Evolutionary conservation across 2,113 vertebrate genomes (phyloP).

Genomic region (Saimiri boliviensis): DNA sequence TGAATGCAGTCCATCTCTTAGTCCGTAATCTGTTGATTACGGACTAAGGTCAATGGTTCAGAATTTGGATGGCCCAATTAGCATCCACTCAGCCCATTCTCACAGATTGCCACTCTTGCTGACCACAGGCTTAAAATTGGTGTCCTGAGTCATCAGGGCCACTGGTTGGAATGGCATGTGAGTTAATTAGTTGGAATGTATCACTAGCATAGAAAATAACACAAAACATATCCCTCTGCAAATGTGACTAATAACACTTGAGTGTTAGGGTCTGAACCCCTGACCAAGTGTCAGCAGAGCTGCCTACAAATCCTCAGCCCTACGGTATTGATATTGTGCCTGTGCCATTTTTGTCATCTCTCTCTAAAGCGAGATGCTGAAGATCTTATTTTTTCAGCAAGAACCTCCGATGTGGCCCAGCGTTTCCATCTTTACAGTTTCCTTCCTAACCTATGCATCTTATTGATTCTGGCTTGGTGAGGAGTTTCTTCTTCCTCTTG

Average conservation of each 20-base stretch:
- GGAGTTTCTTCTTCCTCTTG: neutral
- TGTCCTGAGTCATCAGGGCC: neutral
- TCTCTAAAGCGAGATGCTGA: neutral
- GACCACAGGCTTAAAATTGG: neutral
- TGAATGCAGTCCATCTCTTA: neutral
- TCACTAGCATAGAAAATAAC: neutral
- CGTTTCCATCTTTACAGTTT: neutral
- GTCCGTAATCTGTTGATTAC: neutral
- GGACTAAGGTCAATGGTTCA: neutral
- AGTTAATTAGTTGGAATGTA: constrained; percentile 15
- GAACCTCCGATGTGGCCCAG: neutral
- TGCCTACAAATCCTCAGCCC: neutral
- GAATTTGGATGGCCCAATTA: neutral
- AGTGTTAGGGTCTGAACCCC: neutral
- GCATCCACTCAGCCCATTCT: neutral
- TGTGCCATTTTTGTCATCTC: neutral
- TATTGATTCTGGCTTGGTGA: neutral
- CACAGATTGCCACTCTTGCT: neutral
- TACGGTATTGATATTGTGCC: accelerated
- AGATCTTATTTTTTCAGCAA: neutral
- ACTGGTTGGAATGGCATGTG: neutral
- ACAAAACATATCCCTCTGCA: neutral
- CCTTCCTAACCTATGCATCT: neutral
- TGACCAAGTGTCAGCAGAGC: neutral
- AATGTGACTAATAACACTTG: neutral